Evolutionary conservation across 2,797 vertebrate species (phyloP), one percentile per base, ranked within the genome.

Genomic region (Myotis daubentonii): DNA sequence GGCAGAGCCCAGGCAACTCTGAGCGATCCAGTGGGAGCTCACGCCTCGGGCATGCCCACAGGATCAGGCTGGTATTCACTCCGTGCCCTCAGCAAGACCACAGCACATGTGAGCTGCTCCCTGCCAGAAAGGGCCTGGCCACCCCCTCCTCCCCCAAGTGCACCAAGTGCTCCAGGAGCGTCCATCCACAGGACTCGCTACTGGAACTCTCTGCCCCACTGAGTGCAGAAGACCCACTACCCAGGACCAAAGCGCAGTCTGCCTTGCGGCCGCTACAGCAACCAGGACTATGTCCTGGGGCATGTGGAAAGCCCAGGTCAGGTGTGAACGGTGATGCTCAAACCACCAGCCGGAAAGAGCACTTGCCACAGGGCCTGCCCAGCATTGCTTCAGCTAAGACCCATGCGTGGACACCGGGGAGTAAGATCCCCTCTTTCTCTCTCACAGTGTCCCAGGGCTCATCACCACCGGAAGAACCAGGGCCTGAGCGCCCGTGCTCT

Each of bases 171-270:
- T 2, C 49, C 25, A 28, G 57, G 23, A 60, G 25, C 0, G 25
- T 28, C 25, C 4, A 5, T 17, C 9, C 15, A 25, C 4, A 0
- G 84, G 36, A 38, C 41, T 41, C 1, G 7, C 12, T 30, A 11
- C 2, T 87, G 25, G 60, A 41, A 65, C 19, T 70, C 83, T 17
- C 10, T 38, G 8, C 44, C 49, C 30, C 36, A 6, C 9, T 20
- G 2, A 22, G 5, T 8, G 3, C 0, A 19, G 11, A 65, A 38
- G 60, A 19, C 28, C 38, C 12, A 4, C 8, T 3, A 0, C 30
- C 8, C 25, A 13, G 0, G 0, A 8, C 6, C 8, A 1, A 38
- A 60, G 25, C 22, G 6, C 22, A 1, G 66, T 1, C 36, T 16
- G 22, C 20, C 53, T 51, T 0, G 23, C 2, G 25, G 25, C 57